Conservation (phyloP, 2,888 invertebrate genomes). For the Tryphoninae sp. region DNA sequence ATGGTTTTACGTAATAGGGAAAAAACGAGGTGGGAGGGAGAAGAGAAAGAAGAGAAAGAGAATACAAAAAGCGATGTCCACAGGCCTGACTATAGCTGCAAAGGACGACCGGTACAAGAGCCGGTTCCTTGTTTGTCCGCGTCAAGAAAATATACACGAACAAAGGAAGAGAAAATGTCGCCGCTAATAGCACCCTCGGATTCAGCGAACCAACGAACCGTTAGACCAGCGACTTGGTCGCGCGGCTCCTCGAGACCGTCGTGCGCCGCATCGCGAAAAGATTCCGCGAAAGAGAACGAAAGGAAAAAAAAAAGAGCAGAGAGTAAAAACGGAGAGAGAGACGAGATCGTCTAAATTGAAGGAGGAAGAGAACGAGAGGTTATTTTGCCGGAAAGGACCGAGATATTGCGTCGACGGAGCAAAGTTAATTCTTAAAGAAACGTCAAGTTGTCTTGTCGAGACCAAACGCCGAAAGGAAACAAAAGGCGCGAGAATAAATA, state of each 20-base stretch:
- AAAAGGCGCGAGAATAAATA: too few species aligned
- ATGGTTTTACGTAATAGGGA: not conserved
- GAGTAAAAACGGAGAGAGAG: not conserved
- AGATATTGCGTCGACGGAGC: not conserved
- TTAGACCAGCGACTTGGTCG: not conserved
- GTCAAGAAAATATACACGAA: constrained; percentile 43
- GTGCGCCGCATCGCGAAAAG: not conserved
- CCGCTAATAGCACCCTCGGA: constrained; percentile 34
- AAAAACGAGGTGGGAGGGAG: not conserved
- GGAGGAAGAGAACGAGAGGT: not conserved
- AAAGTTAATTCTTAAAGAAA: not conserved
- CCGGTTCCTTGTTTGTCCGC: constrained; percentile 34
- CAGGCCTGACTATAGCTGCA: not conserved
- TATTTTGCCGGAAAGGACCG: not conserved
- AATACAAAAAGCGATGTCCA: not conserved
- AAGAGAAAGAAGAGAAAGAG: not conserved
- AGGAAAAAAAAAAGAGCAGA: too few species aligned
- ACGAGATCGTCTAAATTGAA: constrained; percentile 10
- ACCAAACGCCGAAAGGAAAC: too few species aligned
- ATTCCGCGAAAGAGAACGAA: constrained; percentile 15
- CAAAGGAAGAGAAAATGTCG: constrained; percentile 41
- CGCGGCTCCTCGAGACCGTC: too few species aligned
- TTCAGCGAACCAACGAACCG: constrained; percentile 3
- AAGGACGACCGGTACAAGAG: constrained; percentile 14
- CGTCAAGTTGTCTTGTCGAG: too few species aligned